A percentile compares a stretch with the other conserved stretches of the same genome.
Evolutionary conservation across 2,888 invertebrate species (phyloP).

Genomic region (Archips xylosteana): DNA sequence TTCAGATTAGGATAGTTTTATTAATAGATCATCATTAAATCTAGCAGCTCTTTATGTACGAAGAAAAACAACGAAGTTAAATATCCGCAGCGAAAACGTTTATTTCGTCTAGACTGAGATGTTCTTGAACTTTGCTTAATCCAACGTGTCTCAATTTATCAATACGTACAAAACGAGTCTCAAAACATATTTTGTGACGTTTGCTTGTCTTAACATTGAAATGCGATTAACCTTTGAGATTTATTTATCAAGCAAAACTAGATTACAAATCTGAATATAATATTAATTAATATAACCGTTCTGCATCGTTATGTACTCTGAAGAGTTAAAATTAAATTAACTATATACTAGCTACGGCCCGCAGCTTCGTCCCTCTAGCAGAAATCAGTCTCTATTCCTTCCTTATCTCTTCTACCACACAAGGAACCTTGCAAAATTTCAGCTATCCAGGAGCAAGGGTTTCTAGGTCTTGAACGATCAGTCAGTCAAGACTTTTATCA

Average conservation of each 20-base stretch:
- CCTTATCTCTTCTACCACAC: too few species aligned
- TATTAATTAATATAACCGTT: slow-evolving; percentile 7
- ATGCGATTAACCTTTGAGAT: slow-evolving; percentile 20
- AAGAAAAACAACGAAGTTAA: neutral
- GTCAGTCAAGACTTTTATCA: too few species aligned
- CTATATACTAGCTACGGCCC: neutral
- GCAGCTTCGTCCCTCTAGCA: too few species aligned
- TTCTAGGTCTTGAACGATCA: too few species aligned
- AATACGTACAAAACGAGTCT: neutral
- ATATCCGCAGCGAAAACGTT: slow-evolving; percentile 19
- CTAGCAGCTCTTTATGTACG: neutral
- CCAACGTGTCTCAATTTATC: slow-evolving; percentile 4
- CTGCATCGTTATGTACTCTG: neutral
- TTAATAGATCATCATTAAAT: neutral
- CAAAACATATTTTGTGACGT: neutral
- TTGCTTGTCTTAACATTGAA: neutral
- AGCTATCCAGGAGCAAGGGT: too few species aligned
- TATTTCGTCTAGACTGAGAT: slow-evolving; percentile 29
- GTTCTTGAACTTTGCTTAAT: slow-evolving; percentile 27
- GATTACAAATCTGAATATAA: slow-evolving; percentile 1
- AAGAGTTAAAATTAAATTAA: slow-evolving; percentile 4
- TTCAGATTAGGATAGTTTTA: neutral
- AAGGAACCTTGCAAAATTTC: too few species aligned
- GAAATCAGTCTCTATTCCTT: too few species aligned
- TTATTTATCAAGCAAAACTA: slow-evolving; percentile 5